Percentiles rank a stretch among this genome's conserved stretches.
These are phyloP conservation scores for Condylura cristata DNA, from an alignment of 2,113 vertebrate species.

Conservation along the genomic window DNA sequence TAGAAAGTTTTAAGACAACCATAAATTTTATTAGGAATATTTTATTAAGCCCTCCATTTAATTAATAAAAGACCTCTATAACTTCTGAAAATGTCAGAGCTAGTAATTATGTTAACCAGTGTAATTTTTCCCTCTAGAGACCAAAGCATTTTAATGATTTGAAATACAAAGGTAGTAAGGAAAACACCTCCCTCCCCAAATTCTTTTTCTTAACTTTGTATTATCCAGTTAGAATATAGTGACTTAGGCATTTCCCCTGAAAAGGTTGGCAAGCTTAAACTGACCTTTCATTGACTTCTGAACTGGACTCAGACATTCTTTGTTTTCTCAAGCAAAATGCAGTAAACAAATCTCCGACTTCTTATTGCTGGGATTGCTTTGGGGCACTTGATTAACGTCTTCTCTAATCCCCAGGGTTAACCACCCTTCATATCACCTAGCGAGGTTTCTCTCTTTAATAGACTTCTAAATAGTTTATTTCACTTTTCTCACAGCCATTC, in stretches of 20 bases:
- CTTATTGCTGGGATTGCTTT: constrained; percentile 59
- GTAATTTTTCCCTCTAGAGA: constrained; percentile 63
- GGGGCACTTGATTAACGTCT: constrained; percentile 75
- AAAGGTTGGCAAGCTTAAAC: constrained; percentile 38
- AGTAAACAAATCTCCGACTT: constrained; percentile 77
- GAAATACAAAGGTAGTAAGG: constrained; percentile 72
- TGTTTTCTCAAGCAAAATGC: constrained; percentile 78
- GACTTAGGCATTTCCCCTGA: constrained; percentile 53
- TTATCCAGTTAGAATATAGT: constrained; percentile 41
- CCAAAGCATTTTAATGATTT: constrained; percentile 76
- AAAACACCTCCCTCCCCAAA: background rate
- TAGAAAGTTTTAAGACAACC: constrained; percentile 85
- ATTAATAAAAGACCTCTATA: constrained; percentile 81
- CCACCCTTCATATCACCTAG: constrained; percentile 71
- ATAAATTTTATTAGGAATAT: constrained; percentile 86
- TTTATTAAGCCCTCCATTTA: constrained; percentile 83
- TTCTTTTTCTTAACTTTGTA: constrained; percentile 4
- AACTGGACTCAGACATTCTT: constrained; percentile 79
- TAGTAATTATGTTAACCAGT: constrained; percentile 74
- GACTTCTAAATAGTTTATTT: constrained; percentile 79
- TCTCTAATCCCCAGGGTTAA: constrained; percentile 55
- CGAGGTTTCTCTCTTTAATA: constrained; percentile 77
- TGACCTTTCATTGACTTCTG: constrained; percentile 91
- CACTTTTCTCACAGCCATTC: constrained; percentile 73
- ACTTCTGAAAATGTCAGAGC: constrained; percentile 79